A percentile compares a stretch with the other conserved stretches of the same genome.
phyloP scores from a whole-genome alignment of 2,888 invertebrate genomes.

The Rotaria socialis region DNA sequence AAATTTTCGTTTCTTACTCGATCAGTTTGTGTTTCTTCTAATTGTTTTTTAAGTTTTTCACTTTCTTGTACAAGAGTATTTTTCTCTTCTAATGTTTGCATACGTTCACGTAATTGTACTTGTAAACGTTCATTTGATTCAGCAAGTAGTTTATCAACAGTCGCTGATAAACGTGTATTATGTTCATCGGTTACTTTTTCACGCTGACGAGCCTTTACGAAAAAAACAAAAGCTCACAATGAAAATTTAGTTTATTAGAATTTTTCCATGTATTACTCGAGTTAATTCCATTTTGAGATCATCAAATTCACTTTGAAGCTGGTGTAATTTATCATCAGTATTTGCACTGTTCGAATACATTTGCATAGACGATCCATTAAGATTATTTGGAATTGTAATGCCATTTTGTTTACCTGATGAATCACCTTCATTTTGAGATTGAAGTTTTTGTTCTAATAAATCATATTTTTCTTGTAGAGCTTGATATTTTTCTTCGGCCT shows the following conservation, averaged over 20 bases:
- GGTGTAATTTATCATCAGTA: constrained; percentile 88
- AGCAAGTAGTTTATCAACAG: constrained; percentile 89
- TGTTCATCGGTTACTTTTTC: constrained; percentile 99
- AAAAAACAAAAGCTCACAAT: neutral
- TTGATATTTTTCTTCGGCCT: constrained; percentile 89
- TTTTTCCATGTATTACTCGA: constrained; percentile 60
- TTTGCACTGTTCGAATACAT: constrained; percentile 60
- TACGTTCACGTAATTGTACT: constrained; percentile 93
- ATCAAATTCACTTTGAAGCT: constrained; percentile 76
- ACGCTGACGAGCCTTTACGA: constrained; percentile 60
- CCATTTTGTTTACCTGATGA: neutral
- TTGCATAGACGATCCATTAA: no score
- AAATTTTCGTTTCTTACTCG: constrained; percentile 55
- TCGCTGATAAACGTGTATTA: constrained; percentile 87
- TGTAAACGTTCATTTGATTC: constrained; percentile 97
- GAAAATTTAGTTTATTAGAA: no score
- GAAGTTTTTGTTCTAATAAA: constrained; percentile 85
- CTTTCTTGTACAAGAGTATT: constrained; percentile 89
- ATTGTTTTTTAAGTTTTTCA: constrained; percentile 82
- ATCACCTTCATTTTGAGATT: neutral
- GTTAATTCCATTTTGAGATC: constrained; percentile 90
- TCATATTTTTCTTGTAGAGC: constrained; percentile 92
- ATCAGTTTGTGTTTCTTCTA: constrained; percentile 63
- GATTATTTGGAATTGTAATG: no score
- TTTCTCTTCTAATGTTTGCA: constrained; percentile 91